Conservation (phyloP, 1,140 invertebrate species). For the Eriosoma lanigerum region DNA sequence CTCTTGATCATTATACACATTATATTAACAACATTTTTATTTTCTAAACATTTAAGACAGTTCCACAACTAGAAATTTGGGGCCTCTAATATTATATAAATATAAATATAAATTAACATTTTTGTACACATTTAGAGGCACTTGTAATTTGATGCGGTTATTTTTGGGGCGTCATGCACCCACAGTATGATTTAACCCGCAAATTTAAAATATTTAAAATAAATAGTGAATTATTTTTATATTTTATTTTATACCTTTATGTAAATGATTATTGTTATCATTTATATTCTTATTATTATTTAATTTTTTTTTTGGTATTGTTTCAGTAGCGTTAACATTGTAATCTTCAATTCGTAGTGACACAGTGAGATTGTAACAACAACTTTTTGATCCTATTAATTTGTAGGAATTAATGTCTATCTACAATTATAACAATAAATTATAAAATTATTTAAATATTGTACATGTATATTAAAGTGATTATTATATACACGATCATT, state of each 20-base stretch:
- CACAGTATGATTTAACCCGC: no score
- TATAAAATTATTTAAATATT: no score
- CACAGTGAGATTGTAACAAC: slow-evolving; percentile 12
- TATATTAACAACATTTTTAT: no score
- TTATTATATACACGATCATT: slow-evolving; percentile 16
- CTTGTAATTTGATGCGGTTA: no score
- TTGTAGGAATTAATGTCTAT: slow-evolving; percentile 21
- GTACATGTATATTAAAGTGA: background rate
- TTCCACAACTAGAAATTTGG: no score
- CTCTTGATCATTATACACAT: no score
- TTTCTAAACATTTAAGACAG: no score
- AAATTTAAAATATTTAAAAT: no score
- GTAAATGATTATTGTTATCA: background rate
- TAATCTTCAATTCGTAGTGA: slow-evolving; percentile 42
- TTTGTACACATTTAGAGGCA: no score
- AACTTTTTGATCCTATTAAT: slow-evolving; percentile 40
- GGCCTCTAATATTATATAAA: no score
- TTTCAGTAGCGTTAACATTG: background rate
- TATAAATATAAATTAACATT: no score
- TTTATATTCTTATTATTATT: background rate
- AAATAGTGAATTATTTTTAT: background rate
- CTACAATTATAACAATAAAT: background rate
- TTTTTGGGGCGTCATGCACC: no score
- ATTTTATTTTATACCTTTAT: background rate
- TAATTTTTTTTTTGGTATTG: background rate